Evolutionary conservation across 2,797 vertebrate genomes (phyloP).

Genomic region (Oreortyx pictus): DNA sequence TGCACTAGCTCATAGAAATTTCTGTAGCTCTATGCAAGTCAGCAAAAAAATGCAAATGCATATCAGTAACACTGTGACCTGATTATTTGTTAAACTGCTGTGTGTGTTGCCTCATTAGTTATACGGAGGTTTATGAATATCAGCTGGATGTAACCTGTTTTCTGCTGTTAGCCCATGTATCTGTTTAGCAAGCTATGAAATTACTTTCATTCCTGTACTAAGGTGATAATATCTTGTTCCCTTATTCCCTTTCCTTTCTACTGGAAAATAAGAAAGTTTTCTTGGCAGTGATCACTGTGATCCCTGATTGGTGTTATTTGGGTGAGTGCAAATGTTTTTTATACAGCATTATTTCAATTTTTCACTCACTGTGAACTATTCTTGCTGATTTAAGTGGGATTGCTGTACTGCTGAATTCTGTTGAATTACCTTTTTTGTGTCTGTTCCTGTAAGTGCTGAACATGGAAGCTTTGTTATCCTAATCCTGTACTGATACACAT

Average conservation of each 20-base stretch:
- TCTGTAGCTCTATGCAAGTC: not conserved
- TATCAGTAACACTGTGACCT: not conserved
- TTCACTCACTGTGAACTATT: not conserved
- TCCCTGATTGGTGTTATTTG: slow-evolving; percentile 66
- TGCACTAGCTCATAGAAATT: not conserved
- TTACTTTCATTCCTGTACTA: not conserved
- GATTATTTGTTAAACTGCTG: slow-evolving; percentile 56
- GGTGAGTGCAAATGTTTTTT: slow-evolving; percentile 61
- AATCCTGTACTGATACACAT: not conserved
- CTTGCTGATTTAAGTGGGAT: not conserved
- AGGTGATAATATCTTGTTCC: not conserved
- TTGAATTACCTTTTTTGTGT: not conserved
- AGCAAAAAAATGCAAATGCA: not conserved
- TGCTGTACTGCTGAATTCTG: not conserved
- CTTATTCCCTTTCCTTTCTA: not conserved
- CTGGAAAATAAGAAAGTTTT: not conserved
- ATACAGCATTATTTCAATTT: slow-evolving; percentile 42
- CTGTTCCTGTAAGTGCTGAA: not conserved
- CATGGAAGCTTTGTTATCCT: not conserved
- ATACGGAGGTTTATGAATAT: slow-evolving; percentile 24
- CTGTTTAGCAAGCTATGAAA: slow-evolving; percentile 11
- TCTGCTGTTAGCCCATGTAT: not conserved
- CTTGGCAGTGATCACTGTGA: slow-evolving; percentile 26
- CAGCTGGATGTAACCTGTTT: slow-evolving; percentile 23
- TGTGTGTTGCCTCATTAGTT: slow-evolving; percentile 4